Evolutionary conservation across 1,140 invertebrate genomes (phyloP).

Genomic region (Drosophila ogumai): DNA sequence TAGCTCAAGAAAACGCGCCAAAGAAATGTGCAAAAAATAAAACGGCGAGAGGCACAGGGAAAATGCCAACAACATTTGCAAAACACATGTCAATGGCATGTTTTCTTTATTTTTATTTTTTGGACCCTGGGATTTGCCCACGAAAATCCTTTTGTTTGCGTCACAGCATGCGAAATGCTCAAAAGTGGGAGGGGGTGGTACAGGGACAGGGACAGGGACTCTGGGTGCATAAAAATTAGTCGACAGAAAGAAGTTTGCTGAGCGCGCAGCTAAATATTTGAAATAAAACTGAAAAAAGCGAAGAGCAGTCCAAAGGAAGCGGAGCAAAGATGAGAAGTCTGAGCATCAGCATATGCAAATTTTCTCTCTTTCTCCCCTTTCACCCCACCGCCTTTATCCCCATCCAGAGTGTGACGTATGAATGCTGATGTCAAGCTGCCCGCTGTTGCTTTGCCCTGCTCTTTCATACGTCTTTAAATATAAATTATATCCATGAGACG

Average conservation of each 20-base stretch:
- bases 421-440: conserved; percentile 73
- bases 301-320: conserved; percentile 12
- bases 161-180: conserved; percentile 40
- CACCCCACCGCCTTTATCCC: not conserved
- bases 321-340: conserved; percentile 19
- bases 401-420: conserved; percentile 66
- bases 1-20: conserved; percentile 23
- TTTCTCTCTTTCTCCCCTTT: conserved; percentile 26
- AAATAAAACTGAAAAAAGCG: conserved; percentile 28
- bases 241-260: conserved; percentile 51
- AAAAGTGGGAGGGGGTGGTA: not conserved
- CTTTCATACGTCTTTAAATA: conserved; percentile 65
- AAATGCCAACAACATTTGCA: conserved; percentile 75
- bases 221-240: conserved; percentile 61
- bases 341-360: conserved; percentile 72
- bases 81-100: conserved; percentile 82
- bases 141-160: conserved; percentile 60
- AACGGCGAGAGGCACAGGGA: conserved; percentile 8
- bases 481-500: conserved; percentile 56
- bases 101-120: conserved; percentile 31
- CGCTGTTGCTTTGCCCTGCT: conserved; percentile 20
- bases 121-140: conserved; percentile 45
- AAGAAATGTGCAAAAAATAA: conserved; percentile 27
- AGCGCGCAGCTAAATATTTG: conserved; percentile 51
- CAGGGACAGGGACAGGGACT: not conserved